phyloP scores from a whole-genome alignment of 2,797 vertebrate species.

The Luscinia luscinia region DNA sequence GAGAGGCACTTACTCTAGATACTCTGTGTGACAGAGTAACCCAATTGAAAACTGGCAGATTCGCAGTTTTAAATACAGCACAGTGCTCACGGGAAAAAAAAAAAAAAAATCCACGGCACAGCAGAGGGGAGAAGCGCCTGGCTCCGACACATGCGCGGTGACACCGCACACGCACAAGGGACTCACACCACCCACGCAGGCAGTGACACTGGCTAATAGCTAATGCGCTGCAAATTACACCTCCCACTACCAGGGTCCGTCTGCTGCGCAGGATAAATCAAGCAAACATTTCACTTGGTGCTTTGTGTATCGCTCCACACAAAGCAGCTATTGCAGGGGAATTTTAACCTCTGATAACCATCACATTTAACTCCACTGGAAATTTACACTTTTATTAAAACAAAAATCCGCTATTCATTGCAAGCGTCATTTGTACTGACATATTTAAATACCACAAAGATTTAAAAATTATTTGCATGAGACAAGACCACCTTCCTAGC shows the following conservation, averaged over 20 bases:
- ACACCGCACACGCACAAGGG: conserved; percentile 26
- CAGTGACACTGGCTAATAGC: conserved; percentile 65
- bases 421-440: background rate
- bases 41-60: background rate
- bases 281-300: background rate
- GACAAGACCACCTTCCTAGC: background rate
- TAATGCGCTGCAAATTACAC: conserved; percentile 69
- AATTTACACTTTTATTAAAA: background rate
- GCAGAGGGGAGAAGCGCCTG: background rate
- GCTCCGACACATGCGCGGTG: conserved; percentile 80
- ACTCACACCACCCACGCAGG: conserved; percentile 60
- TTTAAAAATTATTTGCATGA: background rate
- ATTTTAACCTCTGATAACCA: background rate
- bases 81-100: background rate
- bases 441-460: background rate
- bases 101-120: background rate
- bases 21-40: background rate
- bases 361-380: conserved; percentile 8
- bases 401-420: background rate
- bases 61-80: conserved; percentile 1
- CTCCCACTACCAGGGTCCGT: conserved; percentile 45
- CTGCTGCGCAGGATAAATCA: conserved; percentile 60
- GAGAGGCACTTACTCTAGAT: background rate
- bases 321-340: conserved; percentile 16
- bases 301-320: conserved; percentile 34